Evolutionary conservation across 1,140 invertebrate species (phyloP), one percentile per base, ranked within the genome.

Genomic region (Caenorhabditis latens): DNA sequence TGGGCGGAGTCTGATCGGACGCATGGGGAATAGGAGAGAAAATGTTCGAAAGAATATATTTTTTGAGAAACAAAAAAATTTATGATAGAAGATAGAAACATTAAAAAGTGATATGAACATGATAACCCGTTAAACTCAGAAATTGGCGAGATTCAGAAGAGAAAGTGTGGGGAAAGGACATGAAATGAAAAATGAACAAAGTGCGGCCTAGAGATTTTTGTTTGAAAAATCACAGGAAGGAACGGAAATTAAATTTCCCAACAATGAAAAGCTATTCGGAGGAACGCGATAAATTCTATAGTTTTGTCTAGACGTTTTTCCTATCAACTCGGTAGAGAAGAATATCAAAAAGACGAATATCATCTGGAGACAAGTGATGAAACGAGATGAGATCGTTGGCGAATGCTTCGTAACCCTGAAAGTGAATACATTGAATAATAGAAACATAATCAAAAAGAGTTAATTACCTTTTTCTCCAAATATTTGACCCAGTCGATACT

Each of bases 331-430:
- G 46, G 57, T 89, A 89, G 16, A 89, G 86, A 19, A 89, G 65
- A 61, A 89, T 63, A 32, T 89, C 88, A 58, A 87, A 87, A 4
- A 86, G 43, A 5, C 84, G 79, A 6, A 89, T 84, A 5, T 89
- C 87, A 58, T 84, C 83, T 5, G 88, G 89, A 5, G 88, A 53
- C 84, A 89, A 40, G 21, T 89, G 89, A 71, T 89, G 88, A 43
- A 89, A 75, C 8, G 63, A 65, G 32, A 89, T 83, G 16, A 89
- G 46, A n/a, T 89, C 88, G 14, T 48, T 46, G 19, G 87, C 82
- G 55, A 89, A 89, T n/a, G 67, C 88, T 8, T 55, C 82, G 50
- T 71, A 89, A 24, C 88, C 88, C 88, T 89, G 71, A 21, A 88
- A 89, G 11, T 14, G 5, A 53, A 53, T 11, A 50, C 65, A 5